Evolutionary conservation across 2,113 vertebrate genomes (phyloP), one percentile per base, ranked within the genome.

Genomic region (Sula dactylatra): DNA sequence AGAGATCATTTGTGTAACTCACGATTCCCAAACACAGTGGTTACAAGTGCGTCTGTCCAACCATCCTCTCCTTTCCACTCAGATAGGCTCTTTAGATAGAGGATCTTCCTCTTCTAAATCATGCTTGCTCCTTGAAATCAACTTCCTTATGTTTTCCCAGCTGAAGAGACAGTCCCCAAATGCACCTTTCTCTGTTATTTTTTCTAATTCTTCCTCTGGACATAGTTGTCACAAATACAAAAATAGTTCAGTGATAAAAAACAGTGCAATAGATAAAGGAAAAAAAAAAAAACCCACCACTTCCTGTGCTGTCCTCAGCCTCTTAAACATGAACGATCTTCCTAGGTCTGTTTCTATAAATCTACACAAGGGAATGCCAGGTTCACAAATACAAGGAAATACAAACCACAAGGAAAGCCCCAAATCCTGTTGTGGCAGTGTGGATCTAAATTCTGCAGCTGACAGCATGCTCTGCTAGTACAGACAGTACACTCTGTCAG

Each of bases 241-340:
- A 73, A 55, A 62, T 7, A 74, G 11, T 44, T 94, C 31, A 49
- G 38, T n/a, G 36, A 78, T 78, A 71, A 72, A 82, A n/a, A 66
- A 5, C 13, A 11, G 8, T 47, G 34, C 47, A 50, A 27, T 13
- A 44, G 62, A 40, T 85, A 82, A 31, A 69, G 8, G 45, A 20
- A 47, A 47, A 47, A 24, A 16, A 42, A 49, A n/a, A 49, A 0
- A 9, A 2, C 3, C 11, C 8, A 59, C 3, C 26, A 20, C 7
- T 31, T 84, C 25, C 31, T 26, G 1, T 42, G 24, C 50, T 77
- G 47, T 73, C 34, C 18, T 82, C 42, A 78, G 4, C 12, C 8
- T 74, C 19, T 71, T 71, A 74, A 67, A 52, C 10, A 10, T 55
- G 32, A 56, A 19, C 4, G 1, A 52, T 62, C 8, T 81, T 93